Conservation (phyloP, 1,140 invertebrate genomes). For the Anthonomus grandis region DNA sequence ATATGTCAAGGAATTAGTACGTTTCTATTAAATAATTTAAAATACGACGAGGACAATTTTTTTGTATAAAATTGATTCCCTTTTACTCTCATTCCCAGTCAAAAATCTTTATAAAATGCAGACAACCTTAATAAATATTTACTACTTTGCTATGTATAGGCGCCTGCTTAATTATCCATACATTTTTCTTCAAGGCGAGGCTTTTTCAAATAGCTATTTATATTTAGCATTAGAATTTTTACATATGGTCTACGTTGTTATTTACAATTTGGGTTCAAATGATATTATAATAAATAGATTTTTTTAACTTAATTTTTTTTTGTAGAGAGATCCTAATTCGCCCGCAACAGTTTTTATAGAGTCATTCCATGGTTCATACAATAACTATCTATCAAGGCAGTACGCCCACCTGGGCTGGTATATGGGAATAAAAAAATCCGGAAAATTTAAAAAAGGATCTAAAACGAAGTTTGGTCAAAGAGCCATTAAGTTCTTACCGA, state of each 20-base stretch:
- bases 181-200: too few species aligned
- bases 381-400: conserved; percentile 56
- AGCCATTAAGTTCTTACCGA: conserved; percentile 59
- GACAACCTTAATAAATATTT: too few species aligned
- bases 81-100: too few species aligned
- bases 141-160: too few species aligned
- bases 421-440: conserved; percentile 62
- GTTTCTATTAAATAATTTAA: too few species aligned
- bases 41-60: too few species aligned
- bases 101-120: too few species aligned
- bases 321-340: conserved; percentile 49
- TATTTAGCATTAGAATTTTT: too few species aligned
- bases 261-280: not conserved
- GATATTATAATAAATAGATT: not conserved
- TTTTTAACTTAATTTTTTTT: conserved; percentile 10
- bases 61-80: too few species aligned
- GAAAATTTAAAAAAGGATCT: conserved; percentile 57
- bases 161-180: too few species aligned
- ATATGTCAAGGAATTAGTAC: too few species aligned
- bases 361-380: conserved; percentile 55
- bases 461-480: conserved; percentile 61
- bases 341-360: conserved; percentile 60
- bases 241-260: not conserved
- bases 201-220: too few species aligned
- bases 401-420: conserved; percentile 59